phyloP scores from a whole-genome alignment of 2,113 vertebrate species.

The Fregetta grallaria region DNA sequence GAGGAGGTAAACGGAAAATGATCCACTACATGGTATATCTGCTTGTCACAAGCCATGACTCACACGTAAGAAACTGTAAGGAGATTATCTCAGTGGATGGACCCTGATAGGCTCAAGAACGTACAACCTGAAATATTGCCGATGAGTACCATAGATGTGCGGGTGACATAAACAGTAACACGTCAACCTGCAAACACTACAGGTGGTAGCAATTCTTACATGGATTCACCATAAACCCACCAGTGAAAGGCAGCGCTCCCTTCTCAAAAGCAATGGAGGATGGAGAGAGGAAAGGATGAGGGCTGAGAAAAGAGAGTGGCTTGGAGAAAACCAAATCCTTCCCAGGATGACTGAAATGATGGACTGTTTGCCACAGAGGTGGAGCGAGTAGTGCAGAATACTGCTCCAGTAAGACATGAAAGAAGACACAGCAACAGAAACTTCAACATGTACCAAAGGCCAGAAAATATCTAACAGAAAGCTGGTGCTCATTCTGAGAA shows the following conservation, averaged over 20 bases:
- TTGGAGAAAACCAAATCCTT: not conserved
- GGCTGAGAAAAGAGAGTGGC: not conserved
- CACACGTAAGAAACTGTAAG: not conserved
- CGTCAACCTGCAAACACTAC: not conserved
- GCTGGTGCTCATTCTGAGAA: not conserved
- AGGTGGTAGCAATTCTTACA: not conserved
- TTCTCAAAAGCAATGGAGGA: not conserved
- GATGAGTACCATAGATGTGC: not conserved
- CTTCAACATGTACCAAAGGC: not conserved
- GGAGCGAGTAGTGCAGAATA: not conserved
- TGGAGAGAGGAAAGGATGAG: not conserved
- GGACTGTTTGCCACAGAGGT: not conserved
- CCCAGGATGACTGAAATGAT: not conserved
- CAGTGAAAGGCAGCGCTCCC: not conserved
- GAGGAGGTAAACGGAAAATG: constrained; percentile 10
- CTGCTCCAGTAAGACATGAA: not conserved
- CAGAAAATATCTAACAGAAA: constrained; percentile 11
- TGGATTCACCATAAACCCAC: not conserved
- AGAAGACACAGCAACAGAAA: not conserved
- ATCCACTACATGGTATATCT: not conserved
- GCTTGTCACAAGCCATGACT: not conserved
- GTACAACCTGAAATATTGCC: not conserved
- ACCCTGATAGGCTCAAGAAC: not conserved
- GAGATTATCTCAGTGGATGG: not conserved
- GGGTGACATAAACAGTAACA: not conserved